Evolutionary conservation across 92 coral and sea anemone species (phyloP), one percentile per base, ranked within the genome.

Genomic region (Actinernus sp.): DNA sequence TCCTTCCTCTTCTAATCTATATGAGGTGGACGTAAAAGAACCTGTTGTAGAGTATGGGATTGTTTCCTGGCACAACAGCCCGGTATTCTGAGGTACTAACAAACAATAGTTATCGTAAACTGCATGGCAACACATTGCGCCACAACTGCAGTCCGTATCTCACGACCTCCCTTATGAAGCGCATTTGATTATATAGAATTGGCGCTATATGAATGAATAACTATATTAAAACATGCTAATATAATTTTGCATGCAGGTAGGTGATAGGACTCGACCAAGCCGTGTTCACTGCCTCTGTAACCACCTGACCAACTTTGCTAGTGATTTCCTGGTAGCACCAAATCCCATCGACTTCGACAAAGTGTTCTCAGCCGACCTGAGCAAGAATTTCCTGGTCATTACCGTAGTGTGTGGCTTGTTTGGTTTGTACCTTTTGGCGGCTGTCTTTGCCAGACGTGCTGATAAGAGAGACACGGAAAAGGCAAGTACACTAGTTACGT

Each of bases 331-430:
- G 24, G 98, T 93, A 26, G 97, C 98, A 17, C 98, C 98, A 4
- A 93, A 93, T 63, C 98, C 98, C 16, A 93, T 93, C 32, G 98
- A 93, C 73, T 93, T 93, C 40, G 94, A 79, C 54, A 82, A 88
- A 55, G 98, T 91, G 14, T 93, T 93, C 74, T 67, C 86, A 18
- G 98, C 94, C 3, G 96, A 92, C 33, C 76, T 93, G 47, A 85
- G 93, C 74, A 71, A 93, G 63, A 90, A 93, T 61, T 81, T 86
- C 11, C 88, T 71, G 0, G 98, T 93, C 4, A 62, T 93, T 40
- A 64, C 80, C 1, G 89, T 86, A 22, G 80, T 93, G 17, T 86
- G 93, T 22, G 61, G 80, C n/a, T 30, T 93, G 22, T 84, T 93
- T 79, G 97, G 98, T 18, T 55, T 83, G 18, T 93, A 93, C 45